phyloP scores from a whole-genome alignment of 2,888 invertebrate species.

The Agriotes lineatus region DNA sequence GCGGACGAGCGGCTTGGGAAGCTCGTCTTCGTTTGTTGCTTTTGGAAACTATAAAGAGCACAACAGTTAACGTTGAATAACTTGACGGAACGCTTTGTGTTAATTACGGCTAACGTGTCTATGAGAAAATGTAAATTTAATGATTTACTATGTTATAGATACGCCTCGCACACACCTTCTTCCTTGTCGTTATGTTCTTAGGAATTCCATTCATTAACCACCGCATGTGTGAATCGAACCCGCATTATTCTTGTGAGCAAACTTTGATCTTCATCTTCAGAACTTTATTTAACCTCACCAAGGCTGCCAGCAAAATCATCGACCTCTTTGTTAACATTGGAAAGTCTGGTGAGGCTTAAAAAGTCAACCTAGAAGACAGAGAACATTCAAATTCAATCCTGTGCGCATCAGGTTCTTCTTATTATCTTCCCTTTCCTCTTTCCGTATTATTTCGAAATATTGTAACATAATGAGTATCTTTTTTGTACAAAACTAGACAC shows the following conservation, averaged over 20 bases:
- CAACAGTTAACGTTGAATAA: constrained; percentile 27
- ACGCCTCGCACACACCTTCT: constrained; percentile 39
- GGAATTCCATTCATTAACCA: constrained; percentile 40
- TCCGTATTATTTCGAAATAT: no score
- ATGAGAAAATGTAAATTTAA: constrained; percentile 41
- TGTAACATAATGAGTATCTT: no score
- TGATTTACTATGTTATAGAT: constrained; percentile 38
- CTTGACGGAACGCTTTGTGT: constrained; percentile 26
- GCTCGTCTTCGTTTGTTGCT: constrained; percentile 9
- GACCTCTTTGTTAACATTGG: constrained; percentile 1
- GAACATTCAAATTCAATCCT: no score
- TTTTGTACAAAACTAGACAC: no score
- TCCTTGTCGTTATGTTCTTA: constrained; percentile 37
- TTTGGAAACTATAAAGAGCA: constrained; percentile 19
- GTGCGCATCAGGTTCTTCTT: no score
- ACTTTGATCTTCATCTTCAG: neutral
- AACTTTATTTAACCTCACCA: neutral
- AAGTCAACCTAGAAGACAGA: no score
- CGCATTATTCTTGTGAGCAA: constrained; percentile 7
- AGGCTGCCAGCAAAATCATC: neutral
- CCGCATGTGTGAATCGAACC: constrained; percentile 30
- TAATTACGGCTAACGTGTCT: constrained; percentile 28
- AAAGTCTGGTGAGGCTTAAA: no score
- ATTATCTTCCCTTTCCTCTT: no score
- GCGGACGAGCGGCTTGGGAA: neutral